phyloP scores from a whole-genome alignment of 2,888 invertebrate species.

The Cephus sareptanus region DNA sequence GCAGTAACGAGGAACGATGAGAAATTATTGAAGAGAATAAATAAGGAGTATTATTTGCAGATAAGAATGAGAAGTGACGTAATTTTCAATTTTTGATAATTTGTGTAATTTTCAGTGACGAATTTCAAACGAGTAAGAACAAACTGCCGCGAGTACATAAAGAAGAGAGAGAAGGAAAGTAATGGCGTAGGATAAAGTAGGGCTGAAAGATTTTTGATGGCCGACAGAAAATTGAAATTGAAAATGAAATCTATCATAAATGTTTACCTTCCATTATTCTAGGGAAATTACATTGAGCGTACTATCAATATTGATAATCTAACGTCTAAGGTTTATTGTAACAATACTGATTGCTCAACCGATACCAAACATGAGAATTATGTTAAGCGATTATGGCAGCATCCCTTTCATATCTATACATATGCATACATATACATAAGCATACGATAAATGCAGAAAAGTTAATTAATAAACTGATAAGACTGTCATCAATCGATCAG shows the following conservation, averaged over 20 bases:
- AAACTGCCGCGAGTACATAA: background rate
- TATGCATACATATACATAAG: background rate
- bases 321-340: background rate
- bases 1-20: background rate
- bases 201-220: background rate
- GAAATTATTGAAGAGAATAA: background rate
- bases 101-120: too few species aligned
- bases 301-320: background rate
- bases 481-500: background rate
- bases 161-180: background rate
- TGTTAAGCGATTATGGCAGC: background rate
- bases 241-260: background rate
- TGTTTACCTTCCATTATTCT: background rate
- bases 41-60: background rate
- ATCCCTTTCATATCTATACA: background rate
- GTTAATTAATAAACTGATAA: background rate
- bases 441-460: background rate
- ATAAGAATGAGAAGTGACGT: background rate
- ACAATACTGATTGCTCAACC: background rate
- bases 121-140: background rate
- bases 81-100: background rate
- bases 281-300: background rate
- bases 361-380: background rate
- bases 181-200: background rate
- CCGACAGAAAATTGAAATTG: background rate